Percentiles rank a stretch among this genome's conserved stretches.
Evolutionary conservation across 1,140 invertebrate species (phyloP).

Genomic region (Hestina assimilis): DNA sequence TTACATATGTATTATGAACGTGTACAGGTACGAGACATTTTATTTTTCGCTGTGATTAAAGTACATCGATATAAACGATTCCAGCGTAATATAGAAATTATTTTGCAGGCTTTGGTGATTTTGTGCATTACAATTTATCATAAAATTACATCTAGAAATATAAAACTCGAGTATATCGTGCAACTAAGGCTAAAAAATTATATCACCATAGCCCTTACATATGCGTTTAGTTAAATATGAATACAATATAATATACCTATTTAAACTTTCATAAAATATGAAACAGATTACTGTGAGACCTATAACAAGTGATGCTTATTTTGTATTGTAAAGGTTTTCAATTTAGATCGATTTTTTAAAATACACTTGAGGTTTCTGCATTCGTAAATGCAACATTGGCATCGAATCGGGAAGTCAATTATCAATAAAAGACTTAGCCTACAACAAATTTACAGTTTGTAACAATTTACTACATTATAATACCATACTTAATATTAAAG

Average conservation of each 20-base stretch:
- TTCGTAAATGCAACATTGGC: conserved; percentile 39
- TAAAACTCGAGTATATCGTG: conserved; percentile 60
- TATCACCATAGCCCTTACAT: conserved; percentile 28
- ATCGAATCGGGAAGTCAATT: conserved; percentile 55
- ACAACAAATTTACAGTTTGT: conserved; percentile 72
- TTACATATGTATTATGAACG: conserved; percentile 32
- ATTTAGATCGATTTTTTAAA: conserved; percentile 9
- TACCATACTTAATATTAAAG: conserved; percentile 71
- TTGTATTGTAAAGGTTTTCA: background rate
- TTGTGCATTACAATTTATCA: conserved; percentile 64
- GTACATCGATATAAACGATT: background rate
- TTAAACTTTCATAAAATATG: conserved; percentile 22
- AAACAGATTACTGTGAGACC: conserved; percentile 23
- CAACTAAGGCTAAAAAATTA: conserved; percentile 45
- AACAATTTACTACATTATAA: conserved; percentile 64
- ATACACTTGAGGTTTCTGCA: conserved; percentile 26
- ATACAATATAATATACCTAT: conserved; percentile 22
- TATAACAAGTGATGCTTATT: conserved; percentile 33
- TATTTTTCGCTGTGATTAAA: background rate
- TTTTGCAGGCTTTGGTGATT: conserved; percentile 39
- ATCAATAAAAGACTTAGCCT: conserved; percentile 53
- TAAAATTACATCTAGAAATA: conserved; percentile 60
- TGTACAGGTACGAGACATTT: conserved; percentile 39
- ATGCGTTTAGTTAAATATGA: conserved; percentile 15
- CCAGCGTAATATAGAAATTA: background rate